These are phyloP conservation scores for Trichechus manatus DNA, from an alignment of 2,113 vertebrate genomes.

Conservation along the genomic window DNA sequence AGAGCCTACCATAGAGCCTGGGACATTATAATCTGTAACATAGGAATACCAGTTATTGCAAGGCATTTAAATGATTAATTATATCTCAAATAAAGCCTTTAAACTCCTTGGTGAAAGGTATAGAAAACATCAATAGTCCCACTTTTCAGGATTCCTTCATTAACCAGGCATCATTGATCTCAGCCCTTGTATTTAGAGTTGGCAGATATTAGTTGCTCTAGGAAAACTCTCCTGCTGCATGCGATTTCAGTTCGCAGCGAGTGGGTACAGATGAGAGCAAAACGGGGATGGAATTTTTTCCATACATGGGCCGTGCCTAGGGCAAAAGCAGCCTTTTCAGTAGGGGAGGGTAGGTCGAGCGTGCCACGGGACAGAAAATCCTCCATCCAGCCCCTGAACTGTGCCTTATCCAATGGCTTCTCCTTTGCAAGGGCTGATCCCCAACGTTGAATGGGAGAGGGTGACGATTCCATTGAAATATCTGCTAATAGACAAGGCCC, in stretches of 20 bases:
- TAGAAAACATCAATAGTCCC: neutral
- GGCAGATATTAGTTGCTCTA: neutral
- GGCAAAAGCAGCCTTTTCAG: conserved; percentile 30
- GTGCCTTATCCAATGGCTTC: neutral
- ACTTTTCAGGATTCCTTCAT: neutral
- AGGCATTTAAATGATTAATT: neutral
- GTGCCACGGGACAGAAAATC: neutral
- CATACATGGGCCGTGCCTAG: neutral
- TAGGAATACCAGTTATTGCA: neutral
- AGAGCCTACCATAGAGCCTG: neutral
- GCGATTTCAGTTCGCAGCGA: neutral
- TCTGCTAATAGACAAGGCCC: conserved; percentile 62
- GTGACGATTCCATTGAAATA: conserved; percentile 54
- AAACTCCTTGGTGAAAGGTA: neutral
- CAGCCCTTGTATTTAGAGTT: neutral
- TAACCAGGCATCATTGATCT: neutral
- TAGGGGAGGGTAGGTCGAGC: neutral
- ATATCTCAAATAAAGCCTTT: conserved; percentile 10
- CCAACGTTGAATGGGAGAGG: neutral
- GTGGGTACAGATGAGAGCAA: neutral
- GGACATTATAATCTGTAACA: too few relatives aligned
- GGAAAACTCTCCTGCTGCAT: neutral
- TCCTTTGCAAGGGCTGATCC: conserved; percentile 64
- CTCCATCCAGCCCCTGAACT: neutral
- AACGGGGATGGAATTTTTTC: neutral